These are phyloP conservation scores for Athalia circularis DNA, from an alignment of 2,888 invertebrate species.

Conservation along the genomic window DNA sequence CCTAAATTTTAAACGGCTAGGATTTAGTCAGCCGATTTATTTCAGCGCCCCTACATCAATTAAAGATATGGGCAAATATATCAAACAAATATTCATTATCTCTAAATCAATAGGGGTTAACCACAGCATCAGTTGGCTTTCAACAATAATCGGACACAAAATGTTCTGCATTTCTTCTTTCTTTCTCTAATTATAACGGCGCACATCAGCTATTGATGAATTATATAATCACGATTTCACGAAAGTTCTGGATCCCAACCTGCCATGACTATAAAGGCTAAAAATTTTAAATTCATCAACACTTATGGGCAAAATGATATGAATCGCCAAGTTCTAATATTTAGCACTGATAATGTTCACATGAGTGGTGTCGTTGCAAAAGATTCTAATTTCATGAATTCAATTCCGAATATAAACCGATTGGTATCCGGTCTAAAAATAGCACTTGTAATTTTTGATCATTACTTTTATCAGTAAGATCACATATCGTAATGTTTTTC, in stretches of 20 bases:
- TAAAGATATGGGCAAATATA: too few species aligned
- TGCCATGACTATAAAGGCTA: not conserved
- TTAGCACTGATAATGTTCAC: not conserved
- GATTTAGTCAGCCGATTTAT: not conserved
- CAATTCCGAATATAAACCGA: not conserved
- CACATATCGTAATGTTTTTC: not conserved
- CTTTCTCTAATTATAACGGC: not conserved
- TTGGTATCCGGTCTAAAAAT: slow-evolving; percentile 4
- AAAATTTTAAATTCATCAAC: not conserved
- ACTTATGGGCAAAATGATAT: slow-evolving; percentile 4
- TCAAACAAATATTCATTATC: too few species aligned
- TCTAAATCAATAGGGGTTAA: not conserved
- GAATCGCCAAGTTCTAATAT: slow-evolving; percentile 18
- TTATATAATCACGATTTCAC: not conserved
- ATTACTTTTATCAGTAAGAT: slow-evolving; percentile 1
- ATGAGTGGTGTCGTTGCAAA: not conserved
- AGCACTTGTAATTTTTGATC: slow-evolving; percentile 4
- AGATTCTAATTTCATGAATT: not conserved
- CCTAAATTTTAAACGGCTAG: not conserved
- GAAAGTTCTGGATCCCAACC: slow-evolving; percentile 7
- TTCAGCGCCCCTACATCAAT: not conserved
- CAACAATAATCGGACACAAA: slow-evolving; percentile 5
- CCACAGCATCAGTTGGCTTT: slow-evolving; percentile 18
- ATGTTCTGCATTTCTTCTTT: slow-evolving; percentile 6
- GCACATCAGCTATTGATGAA: slow-evolving; percentile 2